These are phyloP conservation scores for Eudyptes chrysolophus DNA, from an alignment of 2,113 vertebrate species.

Conservation along the genomic window DNA sequence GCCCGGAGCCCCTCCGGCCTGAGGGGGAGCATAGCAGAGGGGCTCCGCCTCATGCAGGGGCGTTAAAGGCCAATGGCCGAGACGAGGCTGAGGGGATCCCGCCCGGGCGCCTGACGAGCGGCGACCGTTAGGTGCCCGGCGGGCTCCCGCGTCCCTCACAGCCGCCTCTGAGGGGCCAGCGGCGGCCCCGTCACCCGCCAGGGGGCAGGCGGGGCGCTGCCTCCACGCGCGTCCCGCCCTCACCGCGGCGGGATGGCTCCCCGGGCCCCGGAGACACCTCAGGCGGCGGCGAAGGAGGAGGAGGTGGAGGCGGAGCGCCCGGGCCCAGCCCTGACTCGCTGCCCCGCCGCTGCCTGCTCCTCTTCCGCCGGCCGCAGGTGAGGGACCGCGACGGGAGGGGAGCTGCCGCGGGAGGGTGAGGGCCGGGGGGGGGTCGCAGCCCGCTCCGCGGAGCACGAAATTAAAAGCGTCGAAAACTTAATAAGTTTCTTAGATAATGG, in stretches of 20 bases:
- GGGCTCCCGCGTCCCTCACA: neutral
- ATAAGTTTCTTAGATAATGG: fast-evolving
- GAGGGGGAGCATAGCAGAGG: neutral
- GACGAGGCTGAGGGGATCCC: neutral
- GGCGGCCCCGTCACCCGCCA: neutral
- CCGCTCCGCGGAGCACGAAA: neutral
- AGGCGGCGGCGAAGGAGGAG: neutral
- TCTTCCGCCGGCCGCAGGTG: neutral
- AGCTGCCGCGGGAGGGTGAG: neutral
- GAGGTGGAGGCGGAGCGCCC: neutral
- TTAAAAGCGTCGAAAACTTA: neutral
- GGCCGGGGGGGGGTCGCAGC: neutral
- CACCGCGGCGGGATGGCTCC: neutral
- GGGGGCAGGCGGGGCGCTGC: slow-evolving; percentile 9
- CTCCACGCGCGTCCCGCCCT: neutral
- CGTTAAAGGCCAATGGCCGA: neutral
- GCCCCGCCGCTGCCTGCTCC: neutral
- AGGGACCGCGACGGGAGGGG: neutral
- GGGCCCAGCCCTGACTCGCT: neutral
- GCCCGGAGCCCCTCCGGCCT: neutral
- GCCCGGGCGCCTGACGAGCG: neutral
- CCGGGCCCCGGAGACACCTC: neutral
- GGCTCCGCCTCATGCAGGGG: too few species aligned
- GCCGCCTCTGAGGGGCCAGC: neutral
- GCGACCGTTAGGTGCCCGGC: too few species aligned